A percentile compares a stretch with the other conserved stretches of the same genome.
phyloP scores from a whole-genome alignment of 2,797 vertebrate genomes.

The Chaunax sp. region DNA sequence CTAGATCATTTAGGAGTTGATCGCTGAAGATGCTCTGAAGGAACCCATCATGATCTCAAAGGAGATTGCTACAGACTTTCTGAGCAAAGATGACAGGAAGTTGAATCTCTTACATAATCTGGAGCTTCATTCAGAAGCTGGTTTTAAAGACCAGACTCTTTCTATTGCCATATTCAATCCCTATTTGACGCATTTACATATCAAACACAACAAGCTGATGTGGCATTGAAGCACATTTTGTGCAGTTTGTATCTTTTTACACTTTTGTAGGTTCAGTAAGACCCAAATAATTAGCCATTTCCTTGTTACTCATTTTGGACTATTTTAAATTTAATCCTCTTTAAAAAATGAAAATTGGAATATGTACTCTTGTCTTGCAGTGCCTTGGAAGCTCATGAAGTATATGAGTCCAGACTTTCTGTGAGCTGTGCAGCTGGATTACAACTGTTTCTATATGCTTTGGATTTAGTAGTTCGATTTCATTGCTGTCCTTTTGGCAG shows the following conservation, averaged over 20 bases:
- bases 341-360: constrained; percentile 1
- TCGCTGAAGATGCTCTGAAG: neutral
- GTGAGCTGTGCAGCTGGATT: constrained; percentile 9
- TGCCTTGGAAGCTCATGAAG: constrained; percentile 17
- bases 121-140: constrained; percentile 37
- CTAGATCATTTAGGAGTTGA: constrained; percentile 1
- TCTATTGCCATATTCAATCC: constrained; percentile 35
- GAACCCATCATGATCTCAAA: constrained; percentile 9
- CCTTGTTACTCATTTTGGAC: neutral
- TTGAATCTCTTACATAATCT: constrained; percentile 41
- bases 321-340: neutral
- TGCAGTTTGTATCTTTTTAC: neutral
- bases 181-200: constrained; percentile 5
- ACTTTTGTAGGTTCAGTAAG: constrained; percentile 1
- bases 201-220: constrained; percentile 15
- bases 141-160: constrained; percentile 38
- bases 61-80: constrained; percentile 21
- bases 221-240: neutral
- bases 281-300: neutral
- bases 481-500: too few relatives aligned
- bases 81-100: too few relatives aligned
- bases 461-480: neutral
- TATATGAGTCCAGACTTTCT: constrained; percentile 1
- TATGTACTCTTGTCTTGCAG: constrained; percentile 9
- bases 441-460: neutral